Evolutionary conservation across 2,888 invertebrate genomes (phyloP).

Genomic region (Limenitis camilla): DNA sequence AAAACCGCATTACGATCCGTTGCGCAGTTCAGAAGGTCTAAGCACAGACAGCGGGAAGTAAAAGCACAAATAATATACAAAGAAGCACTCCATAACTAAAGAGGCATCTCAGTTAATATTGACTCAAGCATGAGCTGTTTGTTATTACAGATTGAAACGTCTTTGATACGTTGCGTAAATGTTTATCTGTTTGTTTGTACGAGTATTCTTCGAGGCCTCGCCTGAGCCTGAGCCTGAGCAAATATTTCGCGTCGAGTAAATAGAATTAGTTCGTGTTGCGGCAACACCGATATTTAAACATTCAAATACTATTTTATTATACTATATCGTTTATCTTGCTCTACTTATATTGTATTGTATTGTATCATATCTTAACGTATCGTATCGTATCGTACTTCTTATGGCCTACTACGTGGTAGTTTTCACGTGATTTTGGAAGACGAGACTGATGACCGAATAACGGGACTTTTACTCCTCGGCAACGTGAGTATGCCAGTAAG

Average conservation of each 20-base stretch:
- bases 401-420: too few species aligned
- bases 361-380: too few species aligned
- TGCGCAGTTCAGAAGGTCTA: too few species aligned
- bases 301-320: too few species aligned
- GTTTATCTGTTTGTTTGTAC: conserved; percentile 38
- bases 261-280: conserved; percentile 4
- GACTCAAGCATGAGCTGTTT: conserved; percentile 40
- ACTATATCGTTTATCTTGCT: neutral
- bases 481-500: too few species aligned
- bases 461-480: too few species aligned
- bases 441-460: too few species aligned
- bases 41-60: too few species aligned
- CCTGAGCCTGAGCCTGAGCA: conserved; percentile 21
- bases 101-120: conserved; percentile 31
- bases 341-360: neutral
- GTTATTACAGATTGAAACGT: conserved; percentile 42
- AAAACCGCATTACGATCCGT: too few species aligned
- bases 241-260: conserved; percentile 15
- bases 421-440: too few species aligned
- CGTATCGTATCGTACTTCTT: too few species aligned
- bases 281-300: neutral
- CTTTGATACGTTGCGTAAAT: conserved; percentile 47
- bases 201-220: conserved; percentile 25
- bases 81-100: conserved; percentile 11
- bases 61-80: too few species aligned